Evolutionary conservation across 2,113 vertebrate species (phyloP), one percentile per base, ranked within the genome.

Genomic region (Python bivittatus): DNA sequence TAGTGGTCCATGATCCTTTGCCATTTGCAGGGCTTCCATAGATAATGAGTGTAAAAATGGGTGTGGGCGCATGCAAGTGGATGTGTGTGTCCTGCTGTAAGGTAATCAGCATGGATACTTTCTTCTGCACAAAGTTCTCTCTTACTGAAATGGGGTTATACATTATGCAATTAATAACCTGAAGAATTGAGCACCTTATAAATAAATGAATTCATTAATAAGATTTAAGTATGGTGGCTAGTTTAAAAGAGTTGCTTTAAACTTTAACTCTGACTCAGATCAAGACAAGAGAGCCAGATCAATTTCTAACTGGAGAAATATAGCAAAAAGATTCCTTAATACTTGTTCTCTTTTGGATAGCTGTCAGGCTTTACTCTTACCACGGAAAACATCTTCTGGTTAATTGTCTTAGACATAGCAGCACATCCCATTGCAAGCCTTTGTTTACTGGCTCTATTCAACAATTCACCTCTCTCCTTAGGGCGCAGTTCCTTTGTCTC

Each of bases 171-270:
- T 85, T 91, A 85, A 86, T 64, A n/a, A 91, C 22, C 17, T 27
- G 20, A 86, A 86, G 58, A 91, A 44, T 52, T 29, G 13, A 86
- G 64, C 58, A 86, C 48, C 85, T 86, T 86, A 53, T 29, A 86
- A 68, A 86, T 56, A 10, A 91, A 87, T 52, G 38, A 86, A 86
- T 42, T 91, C 20, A 61, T 61, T 54, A 68, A 54, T 91, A 52
- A 72, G 22, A 13, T 23, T 86, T 52, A 48, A 87, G 87, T 33
- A 23, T 91, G 58, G 84, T 86, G 44, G 13, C 27, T 23, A 27
- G 48, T 68, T 91, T 87, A 54, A 86, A 86, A 42, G n/a, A 54
- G n/a, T 68, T 91, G 90, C n/a, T 87, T 91, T 64, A n/a, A 91
- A 91, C 48, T 86, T 84, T 86, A 53, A 17, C 57, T 91, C 29